phyloP scores from a whole-genome alignment of 2,113 vertebrate genomes.

The Cavia porcellus region DNA sequence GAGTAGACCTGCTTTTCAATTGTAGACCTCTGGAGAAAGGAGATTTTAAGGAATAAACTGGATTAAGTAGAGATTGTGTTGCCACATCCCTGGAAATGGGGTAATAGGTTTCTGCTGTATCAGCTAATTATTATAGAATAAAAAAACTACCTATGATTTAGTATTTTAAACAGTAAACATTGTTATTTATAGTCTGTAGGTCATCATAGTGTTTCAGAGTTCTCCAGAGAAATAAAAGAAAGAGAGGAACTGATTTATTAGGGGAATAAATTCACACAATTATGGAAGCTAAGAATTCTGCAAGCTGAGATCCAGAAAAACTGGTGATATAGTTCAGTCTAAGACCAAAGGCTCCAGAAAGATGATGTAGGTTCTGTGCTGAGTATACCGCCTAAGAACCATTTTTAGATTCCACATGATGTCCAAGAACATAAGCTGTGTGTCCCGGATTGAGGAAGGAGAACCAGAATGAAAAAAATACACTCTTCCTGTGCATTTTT shows the following conservation, averaged over 20 bases:
- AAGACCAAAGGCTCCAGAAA: background rate
- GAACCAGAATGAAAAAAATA: background rate
- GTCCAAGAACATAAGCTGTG: background rate
- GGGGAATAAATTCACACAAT: background rate
- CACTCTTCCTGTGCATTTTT: background rate
- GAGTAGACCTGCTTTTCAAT: constrained; percentile 32
- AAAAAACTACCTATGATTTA: background rate
- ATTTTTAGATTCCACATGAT: no score
- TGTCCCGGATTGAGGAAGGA: background rate
- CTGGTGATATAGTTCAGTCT: background rate
- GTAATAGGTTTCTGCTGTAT: background rate
- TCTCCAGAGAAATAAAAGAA: background rate
- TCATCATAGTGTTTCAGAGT: background rate
- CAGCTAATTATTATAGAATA: constrained; percentile 4
- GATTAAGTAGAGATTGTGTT: background rate
- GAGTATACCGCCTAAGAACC: background rate
- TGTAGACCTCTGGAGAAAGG: background rate
- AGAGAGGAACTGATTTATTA: background rate
- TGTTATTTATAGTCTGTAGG: background rate
- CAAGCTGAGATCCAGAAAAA: background rate
- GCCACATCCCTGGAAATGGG: background rate
- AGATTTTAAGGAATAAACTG: constrained; percentile 19
- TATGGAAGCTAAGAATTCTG: background rate
- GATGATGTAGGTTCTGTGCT: background rate
- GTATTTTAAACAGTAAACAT: constrained; percentile 34